These are phyloP conservation scores for Caenorhabditis doughertyi DNA, from an alignment of 2,888 invertebrate species.

Conservation along the genomic window DNA sequence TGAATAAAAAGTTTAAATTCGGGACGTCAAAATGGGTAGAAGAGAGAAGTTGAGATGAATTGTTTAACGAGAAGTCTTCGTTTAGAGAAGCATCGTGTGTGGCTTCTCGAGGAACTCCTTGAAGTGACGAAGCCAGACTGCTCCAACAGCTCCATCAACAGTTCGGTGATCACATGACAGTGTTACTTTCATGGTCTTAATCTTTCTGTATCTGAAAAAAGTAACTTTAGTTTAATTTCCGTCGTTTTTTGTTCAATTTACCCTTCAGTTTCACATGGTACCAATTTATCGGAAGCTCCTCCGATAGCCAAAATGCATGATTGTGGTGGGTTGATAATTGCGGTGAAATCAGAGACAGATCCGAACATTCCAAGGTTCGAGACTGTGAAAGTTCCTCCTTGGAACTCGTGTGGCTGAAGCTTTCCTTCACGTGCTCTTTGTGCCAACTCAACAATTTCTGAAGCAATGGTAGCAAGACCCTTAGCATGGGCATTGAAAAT, in stretches of 20 bases:
- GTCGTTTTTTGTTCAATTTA: no score
- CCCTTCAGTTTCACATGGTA: constrained; percentile 78
- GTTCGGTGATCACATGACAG: constrained; percentile 97
- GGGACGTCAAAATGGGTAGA: constrained; percentile 27
- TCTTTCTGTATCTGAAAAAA: constrained; percentile 81
- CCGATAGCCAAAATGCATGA: constrained; percentile 87
- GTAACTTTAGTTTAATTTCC: neutral
- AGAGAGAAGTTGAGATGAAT: constrained; percentile 11
- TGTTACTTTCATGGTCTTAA: constrained; percentile 91
- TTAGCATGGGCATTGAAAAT: constrained; percentile 86
- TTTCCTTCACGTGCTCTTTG: constrained; percentile 84
- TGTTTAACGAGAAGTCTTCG: neutral
- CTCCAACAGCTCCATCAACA: constrained; percentile 98
- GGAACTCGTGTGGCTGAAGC: constrained; percentile 87
- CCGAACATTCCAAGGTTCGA: constrained; percentile 88
- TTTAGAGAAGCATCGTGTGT: constrained; percentile 92
- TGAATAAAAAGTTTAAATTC: neutral
- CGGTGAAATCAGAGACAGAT: constrained; percentile 86
- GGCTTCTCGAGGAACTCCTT: constrained; percentile 93
- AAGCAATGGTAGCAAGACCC: constrained; percentile 80
- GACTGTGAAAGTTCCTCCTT: constrained; percentile 85
- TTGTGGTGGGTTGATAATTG: constrained; percentile 88
- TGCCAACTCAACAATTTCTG: constrained; percentile 78
- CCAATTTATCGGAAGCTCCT: constrained; percentile 80
- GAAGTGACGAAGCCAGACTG: constrained; percentile 94